A percentile compares a stretch with the other conserved stretches of the same genome.
Evolutionary conservation across 2,113 vertebrate genomes (phyloP).

Genomic region (Panthera uncia): DNA sequence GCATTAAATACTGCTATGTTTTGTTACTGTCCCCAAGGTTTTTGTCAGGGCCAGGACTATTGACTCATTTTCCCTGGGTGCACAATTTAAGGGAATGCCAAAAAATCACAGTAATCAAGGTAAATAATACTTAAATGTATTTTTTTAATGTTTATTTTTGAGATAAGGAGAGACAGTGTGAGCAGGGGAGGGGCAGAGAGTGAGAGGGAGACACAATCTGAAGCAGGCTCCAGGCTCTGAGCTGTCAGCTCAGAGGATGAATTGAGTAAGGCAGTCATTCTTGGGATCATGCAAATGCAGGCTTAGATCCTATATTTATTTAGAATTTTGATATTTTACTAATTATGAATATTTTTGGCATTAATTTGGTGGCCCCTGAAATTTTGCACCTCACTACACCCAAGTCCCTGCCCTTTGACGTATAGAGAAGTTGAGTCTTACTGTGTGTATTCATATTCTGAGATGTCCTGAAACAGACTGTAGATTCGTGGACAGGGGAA

Average conservation of each 20-base stretch:
- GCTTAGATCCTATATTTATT: neutral
- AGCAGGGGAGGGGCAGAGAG: neutral
- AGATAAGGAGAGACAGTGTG: too few relatives aligned
- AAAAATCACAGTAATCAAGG: neutral
- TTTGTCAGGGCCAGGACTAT: neutral
- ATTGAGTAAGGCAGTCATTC: neutral
- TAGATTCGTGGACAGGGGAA: neutral
- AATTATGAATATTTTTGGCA: neutral
- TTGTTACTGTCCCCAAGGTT: neutral
- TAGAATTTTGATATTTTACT: neutral
- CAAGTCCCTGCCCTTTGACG: neutral
- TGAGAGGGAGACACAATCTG: neutral
- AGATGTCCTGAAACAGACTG: neutral
- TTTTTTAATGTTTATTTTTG: neutral
- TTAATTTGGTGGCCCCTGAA: slow-evolving; percentile 20
- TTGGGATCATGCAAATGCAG: neutral
- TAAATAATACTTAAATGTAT: slow-evolving; percentile 6
- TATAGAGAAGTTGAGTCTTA: neutral
- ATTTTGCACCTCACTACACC: neutral
- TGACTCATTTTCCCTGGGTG: neutral
- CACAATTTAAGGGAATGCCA: neutral
- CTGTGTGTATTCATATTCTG: neutral
- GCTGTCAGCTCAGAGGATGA: neutral
- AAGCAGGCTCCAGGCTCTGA: neutral
- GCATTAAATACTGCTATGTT: slow-evolving; percentile 20